Evolutionary conservation across 1,140 invertebrate genomes (phyloP).

Genomic region (Drosophila grimshawi): DNA sequence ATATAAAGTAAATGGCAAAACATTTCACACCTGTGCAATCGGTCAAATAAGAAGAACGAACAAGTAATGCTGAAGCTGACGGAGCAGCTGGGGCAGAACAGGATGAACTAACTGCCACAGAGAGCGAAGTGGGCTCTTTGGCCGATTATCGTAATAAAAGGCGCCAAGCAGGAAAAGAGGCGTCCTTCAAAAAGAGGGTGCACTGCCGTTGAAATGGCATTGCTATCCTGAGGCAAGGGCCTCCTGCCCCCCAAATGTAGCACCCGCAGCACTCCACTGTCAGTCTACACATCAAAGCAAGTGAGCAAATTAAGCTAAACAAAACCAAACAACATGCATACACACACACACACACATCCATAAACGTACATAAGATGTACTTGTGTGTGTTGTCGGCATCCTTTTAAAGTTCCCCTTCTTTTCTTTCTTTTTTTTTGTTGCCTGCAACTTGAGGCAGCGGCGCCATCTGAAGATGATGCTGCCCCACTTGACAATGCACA

Average conservation of each 20-base stretch:
- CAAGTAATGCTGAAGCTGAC: background rate
- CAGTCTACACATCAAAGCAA: slow-evolving; percentile 78
- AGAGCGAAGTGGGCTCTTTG: slow-evolving; percentile 20
- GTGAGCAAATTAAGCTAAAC: slow-evolving; percentile 78
- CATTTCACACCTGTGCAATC: slow-evolving; percentile 45
- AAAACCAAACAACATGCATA: slow-evolving; percentile 65
- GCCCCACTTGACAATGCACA: slow-evolving; percentile 67
- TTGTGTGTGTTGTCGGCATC: slow-evolving; percentile 62
- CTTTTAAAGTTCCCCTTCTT: slow-evolving; percentile 60
- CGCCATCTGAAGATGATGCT: slow-evolving; percentile 67
- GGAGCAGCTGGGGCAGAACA: background rate
- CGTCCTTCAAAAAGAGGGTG: slow-evolving; percentile 11
- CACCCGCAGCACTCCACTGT: slow-evolving; percentile 1
- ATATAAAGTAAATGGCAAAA: slow-evolving; percentile 38
- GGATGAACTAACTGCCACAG: slow-evolving; percentile 3
- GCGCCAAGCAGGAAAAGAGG: slow-evolving; percentile 44
- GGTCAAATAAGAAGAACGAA: background rate
- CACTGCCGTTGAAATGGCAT: background rate
- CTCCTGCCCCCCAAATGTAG: background rate
- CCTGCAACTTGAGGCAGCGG: slow-evolving; percentile 45
- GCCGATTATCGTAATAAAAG: slow-evolving; percentile 46
- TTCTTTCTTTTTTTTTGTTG: background rate
- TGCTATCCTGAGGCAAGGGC: background rate
- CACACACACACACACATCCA: slow-evolving; percentile 27
- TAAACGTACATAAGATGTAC: background rate